These are phyloP conservation scores for Phenganax subtilis DNA, from an alignment of 92 coral and sea anemone genomes.

Conservation along the genomic window DNA sequence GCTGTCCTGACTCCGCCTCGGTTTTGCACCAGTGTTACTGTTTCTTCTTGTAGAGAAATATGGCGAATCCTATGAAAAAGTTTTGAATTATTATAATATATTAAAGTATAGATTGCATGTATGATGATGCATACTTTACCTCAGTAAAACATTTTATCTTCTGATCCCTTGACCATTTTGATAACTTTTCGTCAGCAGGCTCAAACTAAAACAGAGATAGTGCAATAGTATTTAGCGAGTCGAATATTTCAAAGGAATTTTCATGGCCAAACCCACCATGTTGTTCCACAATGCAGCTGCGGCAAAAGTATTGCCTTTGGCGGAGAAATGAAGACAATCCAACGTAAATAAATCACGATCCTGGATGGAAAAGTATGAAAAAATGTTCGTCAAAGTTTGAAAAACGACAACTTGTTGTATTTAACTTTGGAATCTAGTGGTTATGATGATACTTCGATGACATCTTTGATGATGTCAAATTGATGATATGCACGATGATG, in stretches of 20 bases:
- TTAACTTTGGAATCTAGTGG: neutral
- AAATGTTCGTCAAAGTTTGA: neutral
- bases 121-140: conserved; percentile 33
- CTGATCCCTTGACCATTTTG: conserved; percentile 54
- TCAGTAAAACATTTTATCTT: conserved; percentile 56
- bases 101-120: neutral
- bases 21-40: neutral
- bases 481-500: too few relatives aligned
- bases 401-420: neutral
- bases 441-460: too few relatives aligned
- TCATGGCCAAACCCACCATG: conserved; percentile 55
- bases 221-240: neutral
- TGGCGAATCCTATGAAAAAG: conserved; percentile 19
- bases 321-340: conserved; percentile 87
- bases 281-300: conserved; percentile 85
- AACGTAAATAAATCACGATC: conserved; percentile 65
- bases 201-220: conserved; percentile 52
- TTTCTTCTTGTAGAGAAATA: conserved; percentile 16
- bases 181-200: conserved; percentile 54
- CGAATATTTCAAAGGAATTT: neutral
- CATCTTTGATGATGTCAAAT: too few relatives aligned
- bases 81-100: neutral
- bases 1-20: neutral
- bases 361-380: conserved; percentile 31
- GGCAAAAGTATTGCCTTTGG: conserved; percentile 78